phyloP scores from a whole-genome alignment of 1,140 invertebrate genomes.

The Lamellibrachia luymesi region DNA sequence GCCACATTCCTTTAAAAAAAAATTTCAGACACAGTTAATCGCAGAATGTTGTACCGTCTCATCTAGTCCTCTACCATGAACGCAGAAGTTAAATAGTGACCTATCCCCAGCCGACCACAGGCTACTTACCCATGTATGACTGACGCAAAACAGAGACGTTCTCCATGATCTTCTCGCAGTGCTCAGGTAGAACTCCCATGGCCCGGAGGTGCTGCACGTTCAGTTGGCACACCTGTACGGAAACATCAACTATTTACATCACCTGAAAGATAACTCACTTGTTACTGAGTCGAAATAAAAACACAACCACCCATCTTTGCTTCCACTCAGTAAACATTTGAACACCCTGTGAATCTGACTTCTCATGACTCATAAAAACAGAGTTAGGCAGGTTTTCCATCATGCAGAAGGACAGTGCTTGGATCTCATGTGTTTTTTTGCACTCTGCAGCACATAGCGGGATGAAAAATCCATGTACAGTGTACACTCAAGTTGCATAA shows the following conservation, averaged over 20 bases:
- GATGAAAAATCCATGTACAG: too few species aligned
- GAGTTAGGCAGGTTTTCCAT: not conserved
- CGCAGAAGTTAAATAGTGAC: not conserved
- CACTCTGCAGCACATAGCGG: too few species aligned
- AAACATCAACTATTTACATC: not conserved
- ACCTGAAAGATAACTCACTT: not conserved
- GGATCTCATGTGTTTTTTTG: too few species aligned
- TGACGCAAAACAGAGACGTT: slow-evolving; percentile 51
- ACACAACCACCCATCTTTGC: not conserved
- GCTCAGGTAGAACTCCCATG: slow-evolving; percentile 50
- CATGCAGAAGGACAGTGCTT: not conserved
- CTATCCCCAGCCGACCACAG: not conserved
- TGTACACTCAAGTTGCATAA: too few species aligned
- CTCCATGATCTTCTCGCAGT: slow-evolving; percentile 50
- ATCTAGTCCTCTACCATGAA: not conserved
- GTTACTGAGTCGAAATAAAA: not conserved
- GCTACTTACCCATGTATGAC: slow-evolving; percentile 44
- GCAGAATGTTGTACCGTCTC: too few species aligned
- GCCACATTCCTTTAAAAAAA: too few species aligned
- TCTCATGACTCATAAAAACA: slow-evolving; percentile 19
- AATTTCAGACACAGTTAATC: too few species aligned
- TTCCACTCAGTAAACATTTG: not conserved
- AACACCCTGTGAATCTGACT: slow-evolving; percentile 11
- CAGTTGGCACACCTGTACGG: slow-evolving; percentile 53
- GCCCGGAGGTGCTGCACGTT: slow-evolving; percentile 45